Evolutionary conservation across 2,113 vertebrate species (phyloP).

Genomic region (Clarias macrocephalus): DNA sequence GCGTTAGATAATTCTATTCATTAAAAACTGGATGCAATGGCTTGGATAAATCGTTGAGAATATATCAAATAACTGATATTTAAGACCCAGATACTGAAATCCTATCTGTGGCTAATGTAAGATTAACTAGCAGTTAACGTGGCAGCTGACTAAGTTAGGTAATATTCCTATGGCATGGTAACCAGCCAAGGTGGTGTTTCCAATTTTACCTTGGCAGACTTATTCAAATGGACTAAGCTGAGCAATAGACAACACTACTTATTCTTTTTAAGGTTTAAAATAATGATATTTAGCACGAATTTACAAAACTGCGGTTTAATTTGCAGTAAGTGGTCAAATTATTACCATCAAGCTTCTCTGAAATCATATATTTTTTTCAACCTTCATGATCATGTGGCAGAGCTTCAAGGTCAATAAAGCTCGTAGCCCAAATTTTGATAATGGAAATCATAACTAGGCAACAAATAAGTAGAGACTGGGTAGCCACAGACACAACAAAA

Average conservation of each 20-base stretch:
- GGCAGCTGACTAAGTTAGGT: neutral
- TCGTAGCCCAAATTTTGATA: conserved; percentile 29
- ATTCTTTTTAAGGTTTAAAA: neutral
- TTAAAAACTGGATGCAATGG: neutral
- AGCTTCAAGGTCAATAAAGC: neutral
- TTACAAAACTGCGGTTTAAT: neutral
- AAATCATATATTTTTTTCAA: neutral
- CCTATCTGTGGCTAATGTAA: neutral
- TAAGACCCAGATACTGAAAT: neutral
- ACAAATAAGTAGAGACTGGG: neutral
- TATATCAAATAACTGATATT: neutral
- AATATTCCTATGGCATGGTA: neutral
- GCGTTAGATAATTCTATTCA: neutral
- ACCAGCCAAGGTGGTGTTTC: neutral
- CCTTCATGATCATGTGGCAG: neutral
- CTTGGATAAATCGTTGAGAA: neutral
- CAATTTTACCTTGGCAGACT: neutral
- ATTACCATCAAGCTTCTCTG: neutral
- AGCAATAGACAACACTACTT: neutral
- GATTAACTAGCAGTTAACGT: neutral
- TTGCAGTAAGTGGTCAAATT: neutral
- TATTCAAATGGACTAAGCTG: neutral
- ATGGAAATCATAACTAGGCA: neutral
- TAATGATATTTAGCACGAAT: neutral
- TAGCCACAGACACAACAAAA: neutral